Evolutionary conservation across 2,888 invertebrate species (phyloP).

Genomic region (Cotesia congregata): DNA sequence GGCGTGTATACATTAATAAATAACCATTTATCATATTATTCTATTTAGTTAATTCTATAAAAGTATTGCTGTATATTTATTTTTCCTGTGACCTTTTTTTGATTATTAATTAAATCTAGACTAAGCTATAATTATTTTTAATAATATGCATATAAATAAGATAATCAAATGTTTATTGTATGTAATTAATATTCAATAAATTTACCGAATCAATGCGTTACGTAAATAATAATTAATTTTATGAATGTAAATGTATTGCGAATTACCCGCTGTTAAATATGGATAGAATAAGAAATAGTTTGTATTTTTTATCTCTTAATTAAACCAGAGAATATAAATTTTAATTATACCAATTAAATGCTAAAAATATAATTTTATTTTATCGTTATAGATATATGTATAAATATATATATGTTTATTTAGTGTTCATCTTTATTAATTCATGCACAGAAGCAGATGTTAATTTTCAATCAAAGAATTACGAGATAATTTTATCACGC

Average conservation of each 20-base stretch:
- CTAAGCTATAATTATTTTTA: neutral
- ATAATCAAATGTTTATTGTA: constrained; percentile 15
- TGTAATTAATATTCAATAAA: constrained; percentile 17
- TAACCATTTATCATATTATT: constrained; percentile 3
- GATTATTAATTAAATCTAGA: neutral
- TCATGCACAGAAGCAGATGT: constrained; percentile 28
- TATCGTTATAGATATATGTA: constrained; percentile 3
- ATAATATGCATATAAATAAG: neutral
- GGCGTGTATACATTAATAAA: constrained; percentile 3
- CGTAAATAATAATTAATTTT: neutral
- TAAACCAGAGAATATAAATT: neutral
- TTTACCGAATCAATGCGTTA: neutral
- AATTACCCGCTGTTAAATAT: neutral
- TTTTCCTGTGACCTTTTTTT: neutral
- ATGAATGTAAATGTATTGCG: neutral
- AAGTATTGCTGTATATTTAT: neutral
- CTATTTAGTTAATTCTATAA: neutral
- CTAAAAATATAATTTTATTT: constrained; percentile 5
- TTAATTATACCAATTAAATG: neutral
- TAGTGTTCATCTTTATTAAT: neutral
- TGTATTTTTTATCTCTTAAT: constrained; percentile 2
- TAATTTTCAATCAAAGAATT: constrained; percentile 33
- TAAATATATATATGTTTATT: constrained; percentile 14
- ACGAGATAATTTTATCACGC: constrained; percentile 13
- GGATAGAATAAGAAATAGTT: constrained; percentile 24